Evolutionary conservation across 2,888 invertebrate genomes (phyloP).

Genomic region (Dilophus febrilis): DNA sequence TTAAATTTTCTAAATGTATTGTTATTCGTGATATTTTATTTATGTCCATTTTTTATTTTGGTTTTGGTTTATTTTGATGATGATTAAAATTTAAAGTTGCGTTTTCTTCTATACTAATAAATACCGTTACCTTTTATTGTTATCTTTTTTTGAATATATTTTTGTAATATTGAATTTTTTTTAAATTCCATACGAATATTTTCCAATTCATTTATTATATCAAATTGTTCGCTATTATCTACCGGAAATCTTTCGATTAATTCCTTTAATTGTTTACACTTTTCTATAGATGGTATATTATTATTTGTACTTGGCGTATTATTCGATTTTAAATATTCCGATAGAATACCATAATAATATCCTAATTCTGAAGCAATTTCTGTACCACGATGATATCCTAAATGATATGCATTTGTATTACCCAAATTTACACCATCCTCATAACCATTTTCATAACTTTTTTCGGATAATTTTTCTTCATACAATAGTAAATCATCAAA

Average conservation of each 20-base stretch:
- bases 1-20: too few species aligned
- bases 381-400: conserved; percentile 62
- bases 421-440: conserved; percentile 41
- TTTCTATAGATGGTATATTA: conserved; percentile 9
- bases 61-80: too few species aligned
- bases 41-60: too few species aligned
- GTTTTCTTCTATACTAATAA: too few species aligned
- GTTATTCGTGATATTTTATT: too few species aligned
- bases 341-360: conserved; percentile 44
- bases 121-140: too few species aligned
- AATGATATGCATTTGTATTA: conserved; percentile 42
- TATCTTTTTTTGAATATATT: too few species aligned
- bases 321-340: conserved; percentile 18
- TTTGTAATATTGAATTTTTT: too few species aligned
- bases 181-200: conserved; percentile 50
- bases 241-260: conserved; percentile 46
- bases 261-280: conserved; percentile 13
- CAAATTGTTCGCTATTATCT: conserved; percentile 43
- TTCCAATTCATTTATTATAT: conserved; percentile 44
- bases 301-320: conserved; percentile 14
- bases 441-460: conserved; percentile 52
- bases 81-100: too few species aligned
- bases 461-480: conserved; percentile 45
- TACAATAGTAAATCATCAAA: conserved; percentile 52
- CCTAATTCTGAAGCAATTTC: conserved; percentile 64